Conservation (phyloP, 2,888 invertebrate genomes). For the Drosophila leonis region DNA sequence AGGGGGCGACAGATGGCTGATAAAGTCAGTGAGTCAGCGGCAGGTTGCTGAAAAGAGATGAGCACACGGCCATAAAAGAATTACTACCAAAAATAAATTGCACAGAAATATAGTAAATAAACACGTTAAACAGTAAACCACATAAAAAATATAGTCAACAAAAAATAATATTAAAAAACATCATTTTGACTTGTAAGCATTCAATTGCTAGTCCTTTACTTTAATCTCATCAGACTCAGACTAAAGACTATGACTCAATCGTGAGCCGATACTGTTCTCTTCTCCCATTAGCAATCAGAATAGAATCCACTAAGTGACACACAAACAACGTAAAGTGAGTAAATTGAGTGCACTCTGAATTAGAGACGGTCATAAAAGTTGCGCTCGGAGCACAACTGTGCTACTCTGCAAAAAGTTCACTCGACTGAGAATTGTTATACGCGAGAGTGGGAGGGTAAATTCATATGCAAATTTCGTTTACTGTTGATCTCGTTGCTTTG, state of each 20-base stretch:
- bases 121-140: not conserved
- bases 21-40: slow-evolving; percentile 58
- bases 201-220: not conserved
- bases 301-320: not conserved
- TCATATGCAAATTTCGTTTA: slow-evolving; percentile 1
- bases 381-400: not conserved
- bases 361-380: slow-evolving; percentile 2
- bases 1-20: slow-evolving; percentile 4
- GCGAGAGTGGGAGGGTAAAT: not conserved
- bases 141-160: not conserved
- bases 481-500: slow-evolving; percentile 1
- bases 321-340: not conserved
- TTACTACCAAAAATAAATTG: not conserved
- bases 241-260: no score
- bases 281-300: not conserved
- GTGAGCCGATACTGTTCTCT: not conserved
- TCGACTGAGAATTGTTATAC: slow-evolving; percentile 1
- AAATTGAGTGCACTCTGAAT: slow-evolving; percentile 5
- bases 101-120: not conserved
- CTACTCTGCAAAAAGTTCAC: not conserved
- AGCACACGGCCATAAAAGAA: not conserved
- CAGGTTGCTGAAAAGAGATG: slow-evolving; percentile 30
- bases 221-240: not conserved
- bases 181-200: no score
- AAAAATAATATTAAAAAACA: not conserved